A percentile compares a stretch with the other conserved stretches of the same genome.
These are phyloP conservation scores for Arctia plantaginis DNA, from an alignment of 2,888 invertebrate species.

Conservation along the genomic window DNA sequence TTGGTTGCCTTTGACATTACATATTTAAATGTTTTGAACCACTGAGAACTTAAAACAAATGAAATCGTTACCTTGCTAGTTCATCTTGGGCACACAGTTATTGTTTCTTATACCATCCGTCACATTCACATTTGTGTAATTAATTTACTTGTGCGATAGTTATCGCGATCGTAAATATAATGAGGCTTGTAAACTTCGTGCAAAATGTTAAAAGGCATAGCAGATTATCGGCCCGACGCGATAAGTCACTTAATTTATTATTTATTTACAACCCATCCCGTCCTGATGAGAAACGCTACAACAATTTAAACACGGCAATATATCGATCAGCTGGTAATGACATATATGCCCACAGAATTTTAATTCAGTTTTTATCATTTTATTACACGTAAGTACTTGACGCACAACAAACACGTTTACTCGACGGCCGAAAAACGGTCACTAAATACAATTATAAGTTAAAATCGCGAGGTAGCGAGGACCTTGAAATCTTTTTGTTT, in stretches of 20 bases:
- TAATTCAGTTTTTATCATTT: slow-evolving; percentile 59
- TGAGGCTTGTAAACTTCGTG: slow-evolving; percentile 55
- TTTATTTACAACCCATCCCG: slow-evolving; percentile 63
- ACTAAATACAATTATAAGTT: slow-evolving; percentile 69
- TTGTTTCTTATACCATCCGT: slow-evolving; percentile 25
- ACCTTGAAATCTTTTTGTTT: slow-evolving; percentile 84
- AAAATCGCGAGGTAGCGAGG: slow-evolving; percentile 67
- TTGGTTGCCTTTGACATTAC: slow-evolving; percentile 18
- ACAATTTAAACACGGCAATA: slow-evolving; percentile 56
- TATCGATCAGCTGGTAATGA: slow-evolving; percentile 58
- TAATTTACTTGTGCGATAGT: slow-evolving; percentile 24
- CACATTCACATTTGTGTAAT: slow-evolving; percentile 23
- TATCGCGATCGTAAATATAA: slow-evolving; percentile 20
- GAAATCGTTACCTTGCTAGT: slow-evolving; percentile 19
- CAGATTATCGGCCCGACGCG: slow-evolving; percentile 55
- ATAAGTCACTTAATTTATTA: slow-evolving; percentile 60
- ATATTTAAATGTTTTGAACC: slow-evolving; percentile 20
- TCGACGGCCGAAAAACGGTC: slow-evolving; percentile 62
- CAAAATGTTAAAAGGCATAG: slow-evolving; percentile 52
- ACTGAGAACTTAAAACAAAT: slow-evolving; percentile 19
- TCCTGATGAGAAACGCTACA: slow-evolving; percentile 57
- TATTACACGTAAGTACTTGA: slow-evolving; percentile 36
- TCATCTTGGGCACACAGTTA: slow-evolving; percentile 23
- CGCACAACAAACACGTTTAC: slow-evolving; percentile 58
- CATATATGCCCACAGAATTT: slow-evolving; percentile 65